Evolutionary conservation across 2,113 vertebrate species (phyloP), one percentile per base, ranked within the genome.

Genomic region (Acanthochromis polyacanthus): DNA sequence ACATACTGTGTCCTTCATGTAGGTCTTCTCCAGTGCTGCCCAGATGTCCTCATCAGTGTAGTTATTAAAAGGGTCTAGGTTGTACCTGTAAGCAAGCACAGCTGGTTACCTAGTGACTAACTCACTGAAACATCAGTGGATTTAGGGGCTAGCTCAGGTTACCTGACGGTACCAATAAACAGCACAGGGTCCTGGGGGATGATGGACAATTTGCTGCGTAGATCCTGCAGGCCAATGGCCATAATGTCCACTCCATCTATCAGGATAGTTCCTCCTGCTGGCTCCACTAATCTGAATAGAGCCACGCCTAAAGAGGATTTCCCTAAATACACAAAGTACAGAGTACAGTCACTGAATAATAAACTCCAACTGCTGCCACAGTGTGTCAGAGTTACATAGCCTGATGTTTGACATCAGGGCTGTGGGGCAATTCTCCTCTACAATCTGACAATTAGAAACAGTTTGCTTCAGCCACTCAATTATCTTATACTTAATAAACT

Each of bases 141-240:
- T 4, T 0, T 59, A 9, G 0, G 6, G 8, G 17, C 65, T 10
- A 43, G 0, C 20, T 40, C 8, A 38, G 2, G 19, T 67, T 94
- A 95, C 95, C 94, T 96, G 88, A 96, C 87, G 32, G 95, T 95
- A 78, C 95, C 95, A 78, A 91, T 90, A 81, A 96, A 97, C 25
- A 95, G 91, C 53, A 97, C 93, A 3, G 93, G 95, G 58, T 96
- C 95, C 93, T 96, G 95, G 9, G 96, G 95, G 74, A 96, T 96
- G 76, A 96, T 75, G 0, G 95, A 96, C 69, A 96, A 86, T 78
- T 94, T 95, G 80, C 93, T 94, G 62, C 95, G 92, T 52, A 95
- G 92, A 74, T 96, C 94, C 75, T 94, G 86, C 68, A 96, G 80
- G n/a, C 90, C 91, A 2, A 96, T 80, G 1, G 71, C 68, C 62